phyloP scores from a whole-genome alignment of 2,888 invertebrate species.

The Acanthoscelides obtectus region DNA sequence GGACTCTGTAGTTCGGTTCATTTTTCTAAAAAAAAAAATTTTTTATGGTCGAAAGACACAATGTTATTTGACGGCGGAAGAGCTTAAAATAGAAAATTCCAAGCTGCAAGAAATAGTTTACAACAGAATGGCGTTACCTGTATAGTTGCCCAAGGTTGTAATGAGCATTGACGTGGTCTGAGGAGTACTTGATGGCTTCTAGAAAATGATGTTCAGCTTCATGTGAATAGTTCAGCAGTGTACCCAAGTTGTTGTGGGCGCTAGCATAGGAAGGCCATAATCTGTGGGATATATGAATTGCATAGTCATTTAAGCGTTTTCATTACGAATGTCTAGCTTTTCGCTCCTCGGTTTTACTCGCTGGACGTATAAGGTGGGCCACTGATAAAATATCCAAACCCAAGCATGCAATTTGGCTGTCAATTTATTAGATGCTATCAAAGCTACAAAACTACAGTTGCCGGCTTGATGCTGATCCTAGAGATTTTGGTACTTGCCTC shows the following conservation, averaged over 20 bases:
- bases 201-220: slow-evolving; percentile 75
- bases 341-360: no score
- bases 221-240: slow-evolving; percentile 61
- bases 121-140: no score
- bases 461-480: no score
- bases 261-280: slow-evolving; percentile 82
- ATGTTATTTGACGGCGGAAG: no score
- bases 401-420: no score
- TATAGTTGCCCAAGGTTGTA: slow-evolving; percentile 80
- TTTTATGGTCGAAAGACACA: neutral
- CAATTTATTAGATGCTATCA: no score
- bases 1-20: slow-evolving; percentile 61
- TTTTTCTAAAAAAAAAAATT: slow-evolving; percentile 52
- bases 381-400: no score
- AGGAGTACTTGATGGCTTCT: slow-evolving; percentile 66
- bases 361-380: no score
- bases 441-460: no score
- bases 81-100: no score
- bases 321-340: no score
- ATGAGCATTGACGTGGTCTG: slow-evolving; percentile 76
- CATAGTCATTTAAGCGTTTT: neutral
- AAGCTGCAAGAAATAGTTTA: neutral
- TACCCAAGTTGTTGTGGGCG: slow-evolving; percentile 84
- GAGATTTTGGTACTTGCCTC: no score
- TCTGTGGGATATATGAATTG: slow-evolving; percentile 49